A percentile compares a stretch with the other conserved stretches of the same genome.
These are phyloP conservation scores for Porites evermanni DNA, from an alignment of 92 coral and sea anemone species.

Conservation along the genomic window DNA sequence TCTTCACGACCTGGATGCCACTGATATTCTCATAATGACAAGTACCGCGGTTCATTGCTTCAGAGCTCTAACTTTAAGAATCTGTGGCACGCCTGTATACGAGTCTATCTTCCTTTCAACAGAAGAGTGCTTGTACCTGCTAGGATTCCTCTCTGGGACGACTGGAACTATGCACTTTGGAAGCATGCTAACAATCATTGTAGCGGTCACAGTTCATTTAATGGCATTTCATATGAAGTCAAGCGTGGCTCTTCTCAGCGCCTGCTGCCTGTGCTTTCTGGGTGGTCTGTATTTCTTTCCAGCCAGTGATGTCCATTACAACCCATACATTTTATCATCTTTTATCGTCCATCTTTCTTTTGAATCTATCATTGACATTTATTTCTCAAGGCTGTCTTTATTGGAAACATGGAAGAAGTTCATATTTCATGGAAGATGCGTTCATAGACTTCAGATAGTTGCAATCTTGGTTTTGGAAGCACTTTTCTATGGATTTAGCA, in stretches of 20 bases:
- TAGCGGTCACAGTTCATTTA: slow-evolving; percentile 81
- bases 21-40: slow-evolving; percentile 86
- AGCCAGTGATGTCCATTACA: slow-evolving; percentile 85
- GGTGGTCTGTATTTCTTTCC: slow-evolving; percentile 90
- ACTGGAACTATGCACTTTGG: slow-evolving; percentile 83
- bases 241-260: slow-evolving; percentile 81
- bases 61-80: slow-evolving; percentile 70
- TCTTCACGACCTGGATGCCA: slow-evolving; percentile 84
- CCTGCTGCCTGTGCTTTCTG: slow-evolving; percentile 68
- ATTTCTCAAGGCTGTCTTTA: slow-evolving; percentile 87
- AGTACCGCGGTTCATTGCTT: slow-evolving; percentile 81
- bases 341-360: slow-evolving; percentile 86
- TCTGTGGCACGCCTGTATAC: slow-evolving; percentile 64
- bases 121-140: slow-evolving; percentile 80
- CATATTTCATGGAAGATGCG: slow-evolving; percentile 77
- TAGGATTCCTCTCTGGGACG: slow-evolving; percentile 88
- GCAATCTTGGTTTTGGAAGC: slow-evolving; percentile 59
- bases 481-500: slow-evolving; percentile 68
- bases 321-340: slow-evolving; percentile 89
- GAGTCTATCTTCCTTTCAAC: slow-evolving; percentile 76
- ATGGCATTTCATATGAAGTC: slow-evolving; percentile 93
- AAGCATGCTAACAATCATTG: slow-evolving; percentile 66
- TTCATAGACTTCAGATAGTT: slow-evolving; percentile 75
- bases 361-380: slow-evolving; percentile 84
- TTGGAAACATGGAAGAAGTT: slow-evolving; percentile 92